Evolutionary conservation across 2,888 invertebrate species (phyloP).

Genomic region (Drosophila macrospina): DNA sequence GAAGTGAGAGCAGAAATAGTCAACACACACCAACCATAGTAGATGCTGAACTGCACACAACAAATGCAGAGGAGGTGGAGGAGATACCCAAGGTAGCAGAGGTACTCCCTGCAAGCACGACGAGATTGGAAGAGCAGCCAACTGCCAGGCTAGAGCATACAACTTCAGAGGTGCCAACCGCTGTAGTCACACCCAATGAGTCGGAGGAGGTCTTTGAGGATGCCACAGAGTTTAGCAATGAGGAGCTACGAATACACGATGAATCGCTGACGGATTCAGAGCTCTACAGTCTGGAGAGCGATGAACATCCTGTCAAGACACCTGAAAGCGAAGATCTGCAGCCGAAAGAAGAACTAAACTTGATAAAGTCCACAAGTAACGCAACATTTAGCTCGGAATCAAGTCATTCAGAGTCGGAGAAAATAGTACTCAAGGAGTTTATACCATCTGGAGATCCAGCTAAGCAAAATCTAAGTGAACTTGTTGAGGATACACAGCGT

Average conservation of each 20-base stretch:
- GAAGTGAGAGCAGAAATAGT: constrained; percentile 54
- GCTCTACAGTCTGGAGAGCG: constrained; percentile 74
- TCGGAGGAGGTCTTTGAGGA: constrained; percentile 76
- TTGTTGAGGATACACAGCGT: constrained; percentile 88
- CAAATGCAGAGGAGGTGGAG: not conserved
- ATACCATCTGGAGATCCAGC: constrained; percentile 81
- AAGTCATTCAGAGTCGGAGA: constrained; percentile 59
- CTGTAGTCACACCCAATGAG: constrained; percentile 27
- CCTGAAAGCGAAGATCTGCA: constrained; percentile 68
- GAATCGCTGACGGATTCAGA: constrained; percentile 75
- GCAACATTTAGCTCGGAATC: constrained; percentile 69
- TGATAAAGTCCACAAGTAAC: constrained; percentile 64
- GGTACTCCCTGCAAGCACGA: no score
- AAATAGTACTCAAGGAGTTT: constrained; percentile 74
- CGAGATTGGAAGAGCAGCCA: not conserved
- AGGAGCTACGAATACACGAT: constrained; percentile 47
- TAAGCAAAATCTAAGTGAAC: constrained; percentile 86
- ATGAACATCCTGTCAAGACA: constrained; percentile 53
- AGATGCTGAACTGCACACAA: constrained; percentile 25
- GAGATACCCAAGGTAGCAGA: not conserved
- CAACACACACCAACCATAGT: constrained; percentile 19
- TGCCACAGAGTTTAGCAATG: constrained; percentile 75
- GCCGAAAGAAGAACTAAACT: constrained; percentile 7
- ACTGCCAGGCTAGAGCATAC: not conserved
- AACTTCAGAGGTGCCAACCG: not conserved